These are phyloP conservation scores for Callorhinus ursinus DNA, from an alignment of 2,113 vertebrate genomes.

Conservation along the genomic window DNA sequence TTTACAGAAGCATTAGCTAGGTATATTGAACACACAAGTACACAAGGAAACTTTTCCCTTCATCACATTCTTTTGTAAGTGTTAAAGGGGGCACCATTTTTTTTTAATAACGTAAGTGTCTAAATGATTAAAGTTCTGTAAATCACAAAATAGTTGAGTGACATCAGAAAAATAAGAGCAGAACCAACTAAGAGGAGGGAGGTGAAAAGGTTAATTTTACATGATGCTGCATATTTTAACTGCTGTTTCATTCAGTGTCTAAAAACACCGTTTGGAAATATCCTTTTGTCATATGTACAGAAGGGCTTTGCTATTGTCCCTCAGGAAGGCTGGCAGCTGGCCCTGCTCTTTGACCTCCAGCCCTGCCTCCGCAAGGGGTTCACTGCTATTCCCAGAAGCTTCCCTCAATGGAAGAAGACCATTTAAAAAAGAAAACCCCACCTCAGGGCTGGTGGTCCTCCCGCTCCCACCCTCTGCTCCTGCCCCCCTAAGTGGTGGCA, in stretches of 20 bases:
- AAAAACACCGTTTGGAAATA: slow-evolving; percentile 78
- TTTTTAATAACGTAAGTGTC: neutral
- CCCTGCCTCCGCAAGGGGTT: slow-evolving; percentile 86
- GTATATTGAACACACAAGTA: neutral
- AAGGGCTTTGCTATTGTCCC: slow-evolving; percentile 85
- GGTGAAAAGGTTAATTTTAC: slow-evolving; percentile 81
- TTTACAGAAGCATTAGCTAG: neutral
- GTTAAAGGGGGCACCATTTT: neutral
- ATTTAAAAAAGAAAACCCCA: slow-evolving; percentile 84
- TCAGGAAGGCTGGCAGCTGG: slow-evolving; percentile 91
- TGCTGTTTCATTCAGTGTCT: slow-evolving; percentile 74
- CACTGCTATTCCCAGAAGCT: slow-evolving; percentile 86
- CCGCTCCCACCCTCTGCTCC: slow-evolving; percentile 75
- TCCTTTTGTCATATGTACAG: slow-evolving; percentile 80
- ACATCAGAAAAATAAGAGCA: slow-evolving; percentile 46
- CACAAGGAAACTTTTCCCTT: neutral
- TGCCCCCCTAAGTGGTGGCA: slow-evolving; percentile 86
- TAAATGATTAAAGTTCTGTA: slow-evolving; percentile 26
- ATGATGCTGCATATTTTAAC: slow-evolving; percentile 80
- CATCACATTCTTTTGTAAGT: neutral
- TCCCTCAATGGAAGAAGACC: slow-evolving; percentile 87
- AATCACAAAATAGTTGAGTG: slow-evolving; percentile 6
- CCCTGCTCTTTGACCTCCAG: slow-evolving; percentile 90
- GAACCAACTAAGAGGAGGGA: slow-evolving; percentile 48
- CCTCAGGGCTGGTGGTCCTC: slow-evolving; percentile 86